A percentile compares a stretch with the other conserved stretches of the same genome.
Conservation (phyloP, 2,797 vertebrate genomes). For the Leptodactylus fallax region DNA sequence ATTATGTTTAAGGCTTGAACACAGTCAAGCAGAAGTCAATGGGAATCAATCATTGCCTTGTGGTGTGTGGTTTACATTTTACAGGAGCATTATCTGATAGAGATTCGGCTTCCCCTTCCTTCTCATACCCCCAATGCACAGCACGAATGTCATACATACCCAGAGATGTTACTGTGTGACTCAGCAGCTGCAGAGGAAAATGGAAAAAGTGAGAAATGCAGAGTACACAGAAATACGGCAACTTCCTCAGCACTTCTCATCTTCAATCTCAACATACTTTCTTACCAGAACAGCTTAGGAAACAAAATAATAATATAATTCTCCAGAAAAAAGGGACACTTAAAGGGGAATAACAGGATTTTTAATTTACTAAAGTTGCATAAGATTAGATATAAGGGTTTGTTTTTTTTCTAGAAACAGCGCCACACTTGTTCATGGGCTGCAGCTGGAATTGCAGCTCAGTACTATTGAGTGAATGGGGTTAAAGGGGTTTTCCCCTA, state of each 20-base stretch:
- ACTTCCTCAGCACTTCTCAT: not conserved
- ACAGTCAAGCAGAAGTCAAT: not conserved
- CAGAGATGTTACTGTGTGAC: constrained; percentile 81
- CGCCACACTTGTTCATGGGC: not conserved
- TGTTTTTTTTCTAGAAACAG: not conserved
- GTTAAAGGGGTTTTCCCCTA: too few species aligned
- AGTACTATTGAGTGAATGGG: not conserved
- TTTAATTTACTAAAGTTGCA: not conserved
- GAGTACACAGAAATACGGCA: not conserved
- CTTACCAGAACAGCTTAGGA: not conserved
- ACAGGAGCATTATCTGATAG: not conserved
- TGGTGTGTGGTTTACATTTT: not conserved
- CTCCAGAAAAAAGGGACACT: too few species aligned
- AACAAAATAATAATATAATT: too few species aligned
- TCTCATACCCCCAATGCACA: not conserved
- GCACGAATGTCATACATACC: constrained; percentile 73
- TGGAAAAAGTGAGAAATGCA: constrained; percentile 19
- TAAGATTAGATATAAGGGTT: not conserved
- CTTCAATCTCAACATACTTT: not conserved
- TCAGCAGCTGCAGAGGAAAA: constrained; percentile 77
- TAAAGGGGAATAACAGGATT: not conserved
- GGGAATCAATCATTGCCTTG: not conserved
- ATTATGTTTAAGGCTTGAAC: not conserved
- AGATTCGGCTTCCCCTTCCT: not conserved
- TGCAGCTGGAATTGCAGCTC: not conserved